These are phyloP conservation scores for Arge pagana DNA, from an alignment of 2,888 invertebrate species.

Conservation along the genomic window DNA sequence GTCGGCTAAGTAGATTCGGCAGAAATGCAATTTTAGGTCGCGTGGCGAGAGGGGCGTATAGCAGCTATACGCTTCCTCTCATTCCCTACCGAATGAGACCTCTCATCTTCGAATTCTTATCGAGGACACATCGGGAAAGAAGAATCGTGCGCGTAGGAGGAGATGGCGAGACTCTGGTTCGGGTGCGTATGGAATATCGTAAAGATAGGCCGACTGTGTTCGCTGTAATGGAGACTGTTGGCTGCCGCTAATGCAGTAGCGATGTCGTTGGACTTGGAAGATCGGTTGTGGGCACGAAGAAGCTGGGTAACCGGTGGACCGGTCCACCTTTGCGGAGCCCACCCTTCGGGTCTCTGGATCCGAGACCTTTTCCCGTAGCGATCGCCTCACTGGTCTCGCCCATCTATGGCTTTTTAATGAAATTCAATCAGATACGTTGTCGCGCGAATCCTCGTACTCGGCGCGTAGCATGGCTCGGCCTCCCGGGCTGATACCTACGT, in stretches of 20 bases:
- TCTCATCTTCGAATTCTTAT: too few relatives aligned
- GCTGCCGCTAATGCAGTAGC: constrained; percentile 59
- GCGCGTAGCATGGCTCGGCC: too few relatives aligned
- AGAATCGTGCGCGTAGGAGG: too few relatives aligned
- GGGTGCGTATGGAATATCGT: constrained; percentile 51
- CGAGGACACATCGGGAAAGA: too few relatives aligned
- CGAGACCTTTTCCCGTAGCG: not conserved
- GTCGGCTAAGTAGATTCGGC: too few relatives aligned
- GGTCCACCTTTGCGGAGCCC: too few relatives aligned
- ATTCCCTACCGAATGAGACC: too few relatives aligned
- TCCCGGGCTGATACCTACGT: too few relatives aligned
- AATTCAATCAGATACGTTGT: constrained; percentile 6
- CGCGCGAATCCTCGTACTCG: not conserved
- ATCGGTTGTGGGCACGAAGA: constrained; percentile 6
- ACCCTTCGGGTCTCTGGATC: too few relatives aligned
- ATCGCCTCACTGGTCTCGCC: not conserved
- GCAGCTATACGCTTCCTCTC: too few relatives aligned
- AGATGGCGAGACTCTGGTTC: constrained; percentile 33
- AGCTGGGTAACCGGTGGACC: constrained; percentile 2
- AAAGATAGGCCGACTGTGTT: constrained; percentile 47
- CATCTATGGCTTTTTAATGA: constrained; percentile 2
- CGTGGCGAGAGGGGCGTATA: too few relatives aligned
- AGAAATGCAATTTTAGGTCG: too few relatives aligned
- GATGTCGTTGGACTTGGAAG: constrained; percentile 46
- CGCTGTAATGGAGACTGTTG: constrained; percentile 55